Evolutionary conservation across 2,888 invertebrate genomes (phyloP).

Genomic region (Agrotis puta): DNA sequence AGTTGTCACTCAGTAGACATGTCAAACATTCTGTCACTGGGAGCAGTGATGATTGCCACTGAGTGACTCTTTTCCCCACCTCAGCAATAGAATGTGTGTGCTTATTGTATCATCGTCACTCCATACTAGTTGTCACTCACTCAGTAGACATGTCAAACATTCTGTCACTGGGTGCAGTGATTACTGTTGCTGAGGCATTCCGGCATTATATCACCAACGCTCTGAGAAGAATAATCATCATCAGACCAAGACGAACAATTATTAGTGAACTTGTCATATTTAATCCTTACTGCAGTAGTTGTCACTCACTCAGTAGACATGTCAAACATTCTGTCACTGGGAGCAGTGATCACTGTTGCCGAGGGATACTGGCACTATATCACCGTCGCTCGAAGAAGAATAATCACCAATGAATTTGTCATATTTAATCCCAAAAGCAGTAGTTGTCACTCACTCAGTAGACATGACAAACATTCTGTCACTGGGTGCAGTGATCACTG

Average conservation of each 20-base stretch:
- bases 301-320: conserved; percentile 24
- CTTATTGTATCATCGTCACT: background rate
- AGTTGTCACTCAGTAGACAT: conserved; percentile 56
- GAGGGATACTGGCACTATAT: too few relatives aligned
- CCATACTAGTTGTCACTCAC: conserved; percentile 26
- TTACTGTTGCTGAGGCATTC: conserved; percentile 5
- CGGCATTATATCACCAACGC: background rate
- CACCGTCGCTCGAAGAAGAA: too few relatives aligned
- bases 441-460: too few relatives aligned
- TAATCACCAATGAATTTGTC: too few relatives aligned
- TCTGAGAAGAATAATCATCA: too few relatives aligned
- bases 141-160: conserved; percentile 33
- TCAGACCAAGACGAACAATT: too few relatives aligned
- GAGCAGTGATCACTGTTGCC: conserved; percentile 13
- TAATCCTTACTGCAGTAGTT: conserved; percentile 6
- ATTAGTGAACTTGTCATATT: background rate
- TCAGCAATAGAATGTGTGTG: too few relatives aligned
- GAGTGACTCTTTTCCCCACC: background rate
- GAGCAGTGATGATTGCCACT: conserved; percentile 20
- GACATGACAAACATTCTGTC: conserved; percentile 19
- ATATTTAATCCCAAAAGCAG: too few relatives aligned
- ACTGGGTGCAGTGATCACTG: conserved; percentile 48
- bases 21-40: conserved; percentile 52
- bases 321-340: conserved; percentile 66
- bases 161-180: conserved; percentile 16